phyloP scores from a whole-genome alignment of 2,113 vertebrate species.

The Peromyscus leucopus region DNA sequence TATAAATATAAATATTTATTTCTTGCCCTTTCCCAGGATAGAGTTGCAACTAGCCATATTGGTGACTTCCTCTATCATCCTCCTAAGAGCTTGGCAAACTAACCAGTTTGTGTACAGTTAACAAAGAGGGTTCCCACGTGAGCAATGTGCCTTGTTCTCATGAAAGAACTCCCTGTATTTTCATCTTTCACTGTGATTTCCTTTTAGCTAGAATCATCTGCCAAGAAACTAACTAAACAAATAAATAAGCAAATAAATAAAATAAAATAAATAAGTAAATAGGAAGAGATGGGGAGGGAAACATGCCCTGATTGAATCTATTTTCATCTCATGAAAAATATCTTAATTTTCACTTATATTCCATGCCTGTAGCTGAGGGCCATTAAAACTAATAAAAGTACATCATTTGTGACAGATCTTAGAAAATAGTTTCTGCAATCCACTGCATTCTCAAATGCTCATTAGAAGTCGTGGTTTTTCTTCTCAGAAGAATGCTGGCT shows the following conservation, averaged over 20 bases:
- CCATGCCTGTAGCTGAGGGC: slow-evolving; percentile 87
- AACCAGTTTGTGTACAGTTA: background rate
- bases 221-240: slow-evolving; percentile 2
- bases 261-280: slow-evolving; percentile 56
- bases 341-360: slow-evolving; percentile 91
- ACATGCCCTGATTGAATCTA: slow-evolving; percentile 80
- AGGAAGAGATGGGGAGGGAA: slow-evolving; percentile 59
- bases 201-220: slow-evolving; percentile 60
- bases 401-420: slow-evolving; percentile 91
- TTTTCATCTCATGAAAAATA: slow-evolving; percentile 89
- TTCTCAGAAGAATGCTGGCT: slow-evolving; percentile 84
- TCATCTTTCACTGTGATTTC: slow-evolving; percentile 22
- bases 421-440: slow-evolving; percentile 89
- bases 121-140: slow-evolving; percentile 25
- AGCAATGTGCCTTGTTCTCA: slow-evolving; percentile 42
- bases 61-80: background rate
- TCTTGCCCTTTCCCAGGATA: background rate
- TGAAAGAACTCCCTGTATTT: slow-evolving; percentile 27
- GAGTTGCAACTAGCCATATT: background rate
- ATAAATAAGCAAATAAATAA: slow-evolving; percentile 48
- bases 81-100: background rate
- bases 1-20: slow-evolving; percentile 32
- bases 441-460: slow-evolving; percentile 83
- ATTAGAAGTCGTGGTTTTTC: slow-evolving; percentile 88
- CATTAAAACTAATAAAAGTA: slow-evolving; percentile 91